These are phyloP conservation scores for Chalcis sispes DNA, from an alignment of 2,888 invertebrate species.

Conservation along the genomic window DNA sequence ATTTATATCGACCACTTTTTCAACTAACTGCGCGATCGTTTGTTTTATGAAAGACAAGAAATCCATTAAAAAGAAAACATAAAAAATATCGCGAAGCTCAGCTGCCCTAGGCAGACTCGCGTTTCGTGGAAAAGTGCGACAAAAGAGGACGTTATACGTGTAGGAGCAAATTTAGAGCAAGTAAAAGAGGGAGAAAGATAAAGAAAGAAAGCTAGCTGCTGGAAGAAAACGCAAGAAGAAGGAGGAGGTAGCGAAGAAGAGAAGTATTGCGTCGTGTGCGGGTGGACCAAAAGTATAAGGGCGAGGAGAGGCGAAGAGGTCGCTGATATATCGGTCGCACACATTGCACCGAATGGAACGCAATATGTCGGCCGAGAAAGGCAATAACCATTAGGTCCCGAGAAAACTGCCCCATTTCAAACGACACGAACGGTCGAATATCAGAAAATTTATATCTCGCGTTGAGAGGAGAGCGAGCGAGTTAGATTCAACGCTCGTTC, in stretches of 20 bases:
- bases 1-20: not conserved
- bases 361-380: constrained; percentile 75
- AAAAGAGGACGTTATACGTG: constrained; percentile 19
- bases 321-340: constrained; percentile 61
- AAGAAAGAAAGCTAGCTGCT: not conserved
- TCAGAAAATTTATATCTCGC: constrained; percentile 79
- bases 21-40: no score
- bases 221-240: not conserved
- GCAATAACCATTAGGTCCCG: constrained; percentile 81
- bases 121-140: not conserved
- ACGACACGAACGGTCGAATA: constrained; percentile 80
- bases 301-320: not conserved
- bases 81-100: constrained; percentile 16
- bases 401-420: constrained; percentile 81
- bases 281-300: no score
- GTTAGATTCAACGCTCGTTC: not conserved
- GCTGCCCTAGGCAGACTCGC: constrained; percentile 32
- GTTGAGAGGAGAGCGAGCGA: constrained; percentile 49
- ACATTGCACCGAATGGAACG: constrained; percentile 58
- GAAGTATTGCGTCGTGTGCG: constrained; percentile 8
- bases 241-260: not conserved
- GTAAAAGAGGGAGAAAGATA: constrained; percentile 26
- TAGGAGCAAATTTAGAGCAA: constrained; percentile 62
- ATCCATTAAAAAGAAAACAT: not conserved
- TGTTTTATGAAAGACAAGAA: no score